Conservation (phyloP, 1,140 invertebrate species). For the Plodia interpunctella region DNA sequence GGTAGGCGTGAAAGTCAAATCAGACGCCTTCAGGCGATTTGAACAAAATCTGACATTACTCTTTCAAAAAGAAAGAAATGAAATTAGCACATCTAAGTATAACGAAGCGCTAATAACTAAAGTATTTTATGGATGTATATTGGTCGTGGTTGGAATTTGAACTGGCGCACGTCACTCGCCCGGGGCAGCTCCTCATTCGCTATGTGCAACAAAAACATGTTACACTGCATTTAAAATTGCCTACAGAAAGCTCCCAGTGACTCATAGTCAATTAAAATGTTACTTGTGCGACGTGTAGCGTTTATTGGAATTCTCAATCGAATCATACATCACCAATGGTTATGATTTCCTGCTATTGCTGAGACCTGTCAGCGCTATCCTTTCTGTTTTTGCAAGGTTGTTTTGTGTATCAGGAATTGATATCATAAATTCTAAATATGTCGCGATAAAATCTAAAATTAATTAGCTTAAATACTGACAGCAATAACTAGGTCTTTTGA, state of each 20-base stretch:
- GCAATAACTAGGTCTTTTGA: too few species aligned
- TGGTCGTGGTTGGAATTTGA: constrained; percentile 34
- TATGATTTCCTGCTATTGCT: constrained; percentile 7
- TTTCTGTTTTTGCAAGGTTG: constrained; percentile 4
- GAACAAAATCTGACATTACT: background rate
- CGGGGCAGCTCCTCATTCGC: constrained; percentile 36
- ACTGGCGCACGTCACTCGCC: constrained; percentile 33
- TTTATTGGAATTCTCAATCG: constrained; percentile 8
- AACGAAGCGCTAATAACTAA: background rate
- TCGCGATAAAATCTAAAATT: too few species aligned
- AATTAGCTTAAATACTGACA: too few species aligned
- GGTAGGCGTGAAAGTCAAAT: too few species aligned
- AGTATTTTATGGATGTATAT: background rate
- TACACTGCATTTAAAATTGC: constrained; percentile 27
- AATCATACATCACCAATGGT: background rate
- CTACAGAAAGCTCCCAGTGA: constrained; percentile 28
- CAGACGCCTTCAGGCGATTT: too few species aligned
- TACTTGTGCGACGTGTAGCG: constrained; percentile 30
- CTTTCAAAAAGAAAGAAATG: background rate
- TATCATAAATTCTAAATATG: background rate
- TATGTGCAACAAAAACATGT: constrained; percentile 20
- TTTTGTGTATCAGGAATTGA: background rate
- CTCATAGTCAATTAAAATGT: constrained; percentile 54
- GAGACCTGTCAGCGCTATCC: background rate
- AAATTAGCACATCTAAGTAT: background rate